Evolutionary conservation across 2,113 vertebrate species (phyloP), one percentile per base, ranked within the genome.

Genomic region (Calyptommatus sinebrachiatus): DNA sequence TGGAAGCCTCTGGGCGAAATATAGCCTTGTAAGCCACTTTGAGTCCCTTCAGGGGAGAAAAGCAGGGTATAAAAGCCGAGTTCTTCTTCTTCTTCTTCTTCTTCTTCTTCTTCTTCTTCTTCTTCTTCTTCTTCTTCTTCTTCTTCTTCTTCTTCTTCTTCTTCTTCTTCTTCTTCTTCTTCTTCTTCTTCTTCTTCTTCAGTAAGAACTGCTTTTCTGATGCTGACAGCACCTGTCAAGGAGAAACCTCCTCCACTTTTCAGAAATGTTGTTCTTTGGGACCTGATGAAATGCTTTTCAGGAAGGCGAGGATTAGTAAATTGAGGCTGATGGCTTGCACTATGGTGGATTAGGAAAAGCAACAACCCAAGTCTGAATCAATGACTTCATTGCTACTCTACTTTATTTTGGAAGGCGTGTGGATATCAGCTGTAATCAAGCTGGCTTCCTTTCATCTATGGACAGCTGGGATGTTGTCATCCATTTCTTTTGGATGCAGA

Each of bases 391-490:
- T 74, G 26, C 72, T 75, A 11, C 65, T 68, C 72, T 31, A 57
- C 35, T 68, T 67, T 41, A 31, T 60, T 41, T 28, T 29, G 65
- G 46, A 24, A 61, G 35, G 48, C 45, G 18, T 69, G 14, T 57
- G 24, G 79, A 29, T 61, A 75, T 29, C 65, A 68, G 28, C 63
- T 46, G 24, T 75, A 61, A 74, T 60, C 72, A 81, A 61, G 53
- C 1, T 75, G 71, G 65, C 71, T 46, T 12, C 24, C 57, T 74
- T 74, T 80, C 48, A 74, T 81, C 72, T 69, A 29, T 46, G 63
- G 71, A 69, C 72, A 81, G 72, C 65, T 81, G 79, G 79, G 35
- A 81, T 81, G 72, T 81, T 81, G 65, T 61, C 31, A 81, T 60
- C 35, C n/a, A 31, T 69, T 81, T 81, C 16, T 61, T 69, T 75